Percentiles rank a stretch among this genome's conserved stretches.
These are phyloP conservation scores for Bujurquina vittata DNA, from an alignment of 2,113 vertebrate genomes.

Conservation along the genomic window DNA sequence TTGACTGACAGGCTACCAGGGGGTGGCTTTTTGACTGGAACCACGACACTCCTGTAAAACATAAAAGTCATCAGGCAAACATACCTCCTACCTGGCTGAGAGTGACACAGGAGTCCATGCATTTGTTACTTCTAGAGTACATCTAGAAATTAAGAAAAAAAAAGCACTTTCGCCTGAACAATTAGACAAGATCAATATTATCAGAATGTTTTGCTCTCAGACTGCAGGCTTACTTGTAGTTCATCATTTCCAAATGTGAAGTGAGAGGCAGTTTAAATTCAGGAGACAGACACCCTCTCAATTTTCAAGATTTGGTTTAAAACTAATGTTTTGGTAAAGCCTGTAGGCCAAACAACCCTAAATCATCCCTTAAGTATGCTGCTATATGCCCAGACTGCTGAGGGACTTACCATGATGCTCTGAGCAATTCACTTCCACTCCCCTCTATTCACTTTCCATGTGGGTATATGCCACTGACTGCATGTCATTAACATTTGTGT, in stretches of 20 bases:
- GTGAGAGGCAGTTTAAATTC: neutral
- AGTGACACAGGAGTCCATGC: neutral
- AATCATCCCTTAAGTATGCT: neutral
- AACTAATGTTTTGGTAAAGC: neutral
- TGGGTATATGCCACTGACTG: neutral
- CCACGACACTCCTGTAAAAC: conserved; percentile 90
- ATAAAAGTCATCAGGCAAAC: neutral
- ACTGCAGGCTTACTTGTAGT: neutral
- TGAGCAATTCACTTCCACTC: neutral
- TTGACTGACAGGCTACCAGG: conserved; percentile 95
- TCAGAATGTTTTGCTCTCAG: too few relatives aligned
- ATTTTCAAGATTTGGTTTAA: neutral
- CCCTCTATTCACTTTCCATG: neutral
- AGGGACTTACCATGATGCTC: neutral
- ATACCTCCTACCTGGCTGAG: too few relatives aligned
- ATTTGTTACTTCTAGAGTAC: neutral
- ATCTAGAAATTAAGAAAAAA: neutral
- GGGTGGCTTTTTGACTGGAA: conserved; percentile 96
- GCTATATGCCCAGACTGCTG: neutral
- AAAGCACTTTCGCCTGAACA: too few relatives aligned
- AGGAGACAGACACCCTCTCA: neutral
- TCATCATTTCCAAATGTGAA: neutral
- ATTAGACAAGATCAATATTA: too few relatives aligned
- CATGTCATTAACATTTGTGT: neutral
- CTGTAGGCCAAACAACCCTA: neutral